Evolutionary conservation across 2,888 invertebrate genomes (phyloP).

Genomic region (Watsonalla binaria): DNA sequence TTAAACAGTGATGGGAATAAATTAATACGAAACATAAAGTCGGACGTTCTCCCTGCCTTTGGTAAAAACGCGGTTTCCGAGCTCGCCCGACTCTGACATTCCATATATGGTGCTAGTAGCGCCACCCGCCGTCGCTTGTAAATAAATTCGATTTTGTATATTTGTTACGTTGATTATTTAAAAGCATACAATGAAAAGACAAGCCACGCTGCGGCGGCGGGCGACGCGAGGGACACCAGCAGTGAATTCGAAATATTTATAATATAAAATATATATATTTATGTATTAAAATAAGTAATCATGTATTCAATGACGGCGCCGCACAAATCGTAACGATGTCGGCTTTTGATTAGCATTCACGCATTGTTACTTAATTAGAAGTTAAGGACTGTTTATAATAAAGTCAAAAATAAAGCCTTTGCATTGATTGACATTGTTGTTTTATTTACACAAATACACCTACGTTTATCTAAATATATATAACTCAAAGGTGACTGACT

Average conservation of each 20-base stretch:
- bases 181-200: constrained; percentile 20
- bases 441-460: constrained; percentile 44
- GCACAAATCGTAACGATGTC: constrained; percentile 36
- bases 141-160: constrained; percentile 57
- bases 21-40: background rate
- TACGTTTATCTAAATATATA: constrained; percentile 11
- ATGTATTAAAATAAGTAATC: constrained; percentile 36
- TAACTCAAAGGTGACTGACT: too few relatives aligned
- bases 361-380: constrained; percentile 75
- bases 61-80: background rate
- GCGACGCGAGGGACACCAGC: constrained; percentile 27
- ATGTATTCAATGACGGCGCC: constrained; percentile 38
- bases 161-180: constrained; percentile 49
- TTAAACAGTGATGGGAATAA: background rate
- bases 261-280: constrained; percentile 25
- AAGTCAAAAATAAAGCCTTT: constrained; percentile 71
- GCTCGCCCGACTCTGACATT: constrained; percentile 19
- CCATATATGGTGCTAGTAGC: constrained; percentile 26
- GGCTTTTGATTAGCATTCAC: constrained; percentile 58
- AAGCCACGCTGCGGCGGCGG: constrained; percentile 23
- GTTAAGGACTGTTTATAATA: constrained; percentile 69
- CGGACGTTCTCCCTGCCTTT: background rate
- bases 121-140: constrained; percentile 27
- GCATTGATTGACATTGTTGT: constrained; percentile 59
- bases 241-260: constrained; percentile 25